These are phyloP conservation scores for Etheostoma cragini DNA, from an alignment of 2,113 vertebrate genomes.

Conservation along the genomic window DNA sequence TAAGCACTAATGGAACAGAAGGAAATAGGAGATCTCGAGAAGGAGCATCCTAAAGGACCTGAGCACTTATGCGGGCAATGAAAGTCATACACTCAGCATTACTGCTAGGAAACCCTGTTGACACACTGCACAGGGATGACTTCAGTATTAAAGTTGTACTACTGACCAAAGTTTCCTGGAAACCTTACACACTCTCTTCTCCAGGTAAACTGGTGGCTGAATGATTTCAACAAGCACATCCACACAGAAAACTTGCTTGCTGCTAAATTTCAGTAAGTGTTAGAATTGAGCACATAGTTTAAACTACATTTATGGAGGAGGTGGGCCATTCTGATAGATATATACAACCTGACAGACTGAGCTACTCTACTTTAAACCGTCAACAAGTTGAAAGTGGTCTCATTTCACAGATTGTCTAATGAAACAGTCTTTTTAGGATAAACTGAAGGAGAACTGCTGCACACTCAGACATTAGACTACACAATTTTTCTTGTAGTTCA, in stretches of 20 bases:
- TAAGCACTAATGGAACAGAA: slow-evolving; percentile 47
- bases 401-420: neutral
- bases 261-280: neutral
- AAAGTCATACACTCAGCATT: slow-evolving; percentile 36
- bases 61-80: slow-evolving; percentile 46
- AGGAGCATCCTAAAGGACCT: slow-evolving; percentile 21
- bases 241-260: neutral
- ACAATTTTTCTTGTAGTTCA: neutral
- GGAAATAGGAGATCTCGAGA: slow-evolving; percentile 19
- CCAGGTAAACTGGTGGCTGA: neutral
- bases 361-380: neutral
- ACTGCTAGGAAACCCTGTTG: slow-evolving; percentile 36
- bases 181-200: neutral
- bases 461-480: neutral
- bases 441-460: neutral
- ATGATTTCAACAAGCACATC: slow-evolving; percentile 13
- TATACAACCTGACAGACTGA: too few species aligned
- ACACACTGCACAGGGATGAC: slow-evolving; percentile 13
- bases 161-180: slow-evolving; percentile 35
- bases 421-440: neutral
- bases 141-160: neutral
- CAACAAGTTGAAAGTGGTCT: neutral
- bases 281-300: neutral
- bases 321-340: too few species aligned
- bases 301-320: too few species aligned